Base-by-base conservation (phyloP, 2,797 vertebrate genomes). In the Syngnathus acus region DNA sequence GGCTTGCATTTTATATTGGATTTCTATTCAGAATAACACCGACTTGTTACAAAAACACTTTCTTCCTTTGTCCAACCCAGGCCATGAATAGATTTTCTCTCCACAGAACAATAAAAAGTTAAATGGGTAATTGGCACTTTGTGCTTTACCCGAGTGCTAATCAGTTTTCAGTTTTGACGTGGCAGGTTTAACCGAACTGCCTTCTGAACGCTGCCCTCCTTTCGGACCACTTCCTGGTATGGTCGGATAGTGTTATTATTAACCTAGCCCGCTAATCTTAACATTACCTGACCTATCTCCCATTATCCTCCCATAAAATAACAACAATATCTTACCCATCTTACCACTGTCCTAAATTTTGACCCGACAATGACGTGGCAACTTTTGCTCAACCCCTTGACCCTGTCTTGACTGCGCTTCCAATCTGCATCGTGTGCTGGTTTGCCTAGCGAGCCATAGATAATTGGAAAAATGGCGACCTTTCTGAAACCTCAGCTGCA, bases 131-230 rank as follows among this genome's bases (percentile, higher is more conserved):
- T 62, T 2, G 32, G 55, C 55, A 38, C 55, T 58, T 58, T 17
- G 32, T 8, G 55, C 26, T 38, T 6, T 16, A 6, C 16, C 48
- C 74, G 72, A 21, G 58, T 68, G 68, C 68, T 76, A 78, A 85
- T 71, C 11, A 21, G 14, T 42, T 55, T 19, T 64, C 64, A 76
- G 76, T 69, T 82, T 83, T 82, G 87, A 87, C 80, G 82, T 89
- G 87, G 87, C 84, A 16, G 63, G 66, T 82, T 62, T 65, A 42
- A 69, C 66, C 53, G 21, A 73, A 53, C 72, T 66, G 70, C 50
- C 51, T 80, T 78, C 85, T 82, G 74, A 71, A 57, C 71, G 71
- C 62, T 54, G 42, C 74, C 69, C 69, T 65, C 68, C 47, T 50
- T 62, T 62, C 23, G 60, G 11, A 62, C 42, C 59, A 40, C 39